A percentile compares a stretch with the other conserved stretches of the same genome.
These are phyloP conservation scores for Pristis pectinata DNA, from an alignment of 2,797 vertebrate genomes.

Conservation along the genomic window DNA sequence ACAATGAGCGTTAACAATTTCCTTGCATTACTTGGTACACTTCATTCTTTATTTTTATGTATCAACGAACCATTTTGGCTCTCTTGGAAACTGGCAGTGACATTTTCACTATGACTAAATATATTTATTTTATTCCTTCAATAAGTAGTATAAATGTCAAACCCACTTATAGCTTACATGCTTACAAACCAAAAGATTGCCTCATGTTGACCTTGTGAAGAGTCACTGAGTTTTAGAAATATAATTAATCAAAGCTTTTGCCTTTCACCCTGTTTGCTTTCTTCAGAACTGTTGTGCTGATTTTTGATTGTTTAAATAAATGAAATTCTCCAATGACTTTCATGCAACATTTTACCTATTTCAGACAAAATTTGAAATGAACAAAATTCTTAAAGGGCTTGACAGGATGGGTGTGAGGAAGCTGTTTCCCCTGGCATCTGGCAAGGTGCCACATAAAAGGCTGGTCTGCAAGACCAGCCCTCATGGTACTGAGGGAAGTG, in stretches of 20 bases:
- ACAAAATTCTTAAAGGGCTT: too few relatives aligned
- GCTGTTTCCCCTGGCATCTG: too few relatives aligned
- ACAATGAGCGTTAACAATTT: background rate
- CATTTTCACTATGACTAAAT: background rate
- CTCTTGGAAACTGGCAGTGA: background rate
- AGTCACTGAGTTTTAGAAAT: background rate
- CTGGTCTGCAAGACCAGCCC: too few relatives aligned
- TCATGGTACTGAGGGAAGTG: too few relatives aligned
- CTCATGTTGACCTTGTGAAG: background rate
- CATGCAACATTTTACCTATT: background rate
- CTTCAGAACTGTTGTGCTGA: background rate
- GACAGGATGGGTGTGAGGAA: too few relatives aligned
- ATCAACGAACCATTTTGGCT: constrained; percentile 13
- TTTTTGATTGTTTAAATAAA: background rate
- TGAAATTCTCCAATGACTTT: background rate
- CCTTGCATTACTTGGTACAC: background rate
- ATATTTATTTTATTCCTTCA: background rate
- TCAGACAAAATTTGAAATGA: background rate
- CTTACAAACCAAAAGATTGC: background rate
- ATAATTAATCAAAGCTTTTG: background rate
- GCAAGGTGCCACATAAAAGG: too few relatives aligned
- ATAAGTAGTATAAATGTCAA: constrained; percentile 16
- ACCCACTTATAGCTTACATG: too few relatives aligned
- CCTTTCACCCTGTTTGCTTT: background rate
- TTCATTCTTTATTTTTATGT: too few relatives aligned